phyloP scores from a whole-genome alignment of 2,797 vertebrate species.

The Bovichtus diacanthus region DNA sequence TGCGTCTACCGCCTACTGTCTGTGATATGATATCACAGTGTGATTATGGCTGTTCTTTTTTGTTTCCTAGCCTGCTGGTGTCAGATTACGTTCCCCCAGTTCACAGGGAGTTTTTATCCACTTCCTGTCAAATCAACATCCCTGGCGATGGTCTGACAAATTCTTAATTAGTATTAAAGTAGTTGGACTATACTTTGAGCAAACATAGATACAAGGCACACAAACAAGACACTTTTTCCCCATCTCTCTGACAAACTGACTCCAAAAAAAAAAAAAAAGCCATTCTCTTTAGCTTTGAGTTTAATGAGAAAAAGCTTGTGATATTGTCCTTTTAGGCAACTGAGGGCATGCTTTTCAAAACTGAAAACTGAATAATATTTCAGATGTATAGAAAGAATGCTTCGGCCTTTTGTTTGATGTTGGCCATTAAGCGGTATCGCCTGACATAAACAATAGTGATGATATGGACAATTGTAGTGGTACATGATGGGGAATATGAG shows the following conservation, averaged over 20 bases:
- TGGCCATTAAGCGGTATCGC: conserved; percentile 1
- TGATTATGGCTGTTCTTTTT: conserved; percentile 56
- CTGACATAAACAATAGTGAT: conserved; percentile 27
- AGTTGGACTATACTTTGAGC: conserved; percentile 10
- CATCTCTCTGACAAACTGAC: not conserved
- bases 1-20: conserved; percentile 12
- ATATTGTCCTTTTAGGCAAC: conserved; percentile 24
- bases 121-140: conserved; percentile 24
- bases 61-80: conserved; percentile 21
- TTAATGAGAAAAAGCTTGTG: conserved; percentile 21
- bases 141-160: conserved; percentile 6
- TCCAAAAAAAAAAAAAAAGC: not conserved
- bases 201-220: conserved; percentile 16
- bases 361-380: conserved; percentile 11
- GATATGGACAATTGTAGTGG: conserved; percentile 2
- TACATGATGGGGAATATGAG: conserved; percentile 40
- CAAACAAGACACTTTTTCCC: not conserved
- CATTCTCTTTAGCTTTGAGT: conserved; percentile 6
- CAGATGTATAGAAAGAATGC: not conserved
- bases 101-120: conserved; percentile 9
- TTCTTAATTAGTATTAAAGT: conserved; percentile 21
- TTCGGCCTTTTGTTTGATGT: conserved; percentile 11
- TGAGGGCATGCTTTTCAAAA: conserved; percentile 14
- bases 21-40: conserved; percentile 7
- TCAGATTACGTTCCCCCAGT: conserved; percentile 25